Conservation (phyloP, 53 echinoderm and acorn worm species). For the Mesocentrotus franciscanus region DNA sequence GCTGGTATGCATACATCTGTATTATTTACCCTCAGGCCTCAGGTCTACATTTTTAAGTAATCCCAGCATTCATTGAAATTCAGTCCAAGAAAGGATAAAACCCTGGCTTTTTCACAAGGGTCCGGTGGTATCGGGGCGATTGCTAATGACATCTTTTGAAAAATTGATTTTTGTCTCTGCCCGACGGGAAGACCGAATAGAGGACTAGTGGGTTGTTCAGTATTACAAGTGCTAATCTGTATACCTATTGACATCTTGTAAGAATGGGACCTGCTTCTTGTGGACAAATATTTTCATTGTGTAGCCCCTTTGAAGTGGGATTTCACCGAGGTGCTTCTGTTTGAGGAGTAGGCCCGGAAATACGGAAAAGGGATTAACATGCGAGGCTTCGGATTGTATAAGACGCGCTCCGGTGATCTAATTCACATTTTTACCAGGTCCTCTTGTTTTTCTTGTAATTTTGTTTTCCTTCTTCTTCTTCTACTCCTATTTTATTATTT, state of each 20-base stretch:
- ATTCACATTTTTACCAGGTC: background rate
- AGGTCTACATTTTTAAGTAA: background rate
- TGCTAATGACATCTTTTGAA: slow-evolving; percentile 1
- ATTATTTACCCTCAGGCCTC: background rate
- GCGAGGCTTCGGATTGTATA: background rate
- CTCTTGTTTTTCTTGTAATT: background rate
- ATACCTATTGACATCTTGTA: slow-evolving; percentile 2
- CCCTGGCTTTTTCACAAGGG: background rate
- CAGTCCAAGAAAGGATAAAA: background rate
- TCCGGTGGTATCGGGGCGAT: background rate
- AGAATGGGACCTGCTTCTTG: slow-evolving; percentile 20
- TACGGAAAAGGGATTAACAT: background rate
- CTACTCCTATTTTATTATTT: too few relatives aligned
- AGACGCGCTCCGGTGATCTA: background rate
- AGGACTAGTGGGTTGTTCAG: background rate
- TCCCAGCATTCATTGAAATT: background rate
- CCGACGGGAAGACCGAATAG: background rate
- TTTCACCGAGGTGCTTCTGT: slow-evolving; percentile 9
- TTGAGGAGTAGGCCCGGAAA: background rate
- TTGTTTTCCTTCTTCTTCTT: background rate
- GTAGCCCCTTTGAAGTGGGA: background rate
- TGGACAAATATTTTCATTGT: slow-evolving; percentile 15
- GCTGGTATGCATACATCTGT: background rate
- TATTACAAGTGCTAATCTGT: background rate
- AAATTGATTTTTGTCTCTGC: background rate